These are phyloP conservation scores for Pseudomyrmex cubaensis DNA, from an alignment of 1,140 invertebrate species.

Conservation along the genomic window DNA sequence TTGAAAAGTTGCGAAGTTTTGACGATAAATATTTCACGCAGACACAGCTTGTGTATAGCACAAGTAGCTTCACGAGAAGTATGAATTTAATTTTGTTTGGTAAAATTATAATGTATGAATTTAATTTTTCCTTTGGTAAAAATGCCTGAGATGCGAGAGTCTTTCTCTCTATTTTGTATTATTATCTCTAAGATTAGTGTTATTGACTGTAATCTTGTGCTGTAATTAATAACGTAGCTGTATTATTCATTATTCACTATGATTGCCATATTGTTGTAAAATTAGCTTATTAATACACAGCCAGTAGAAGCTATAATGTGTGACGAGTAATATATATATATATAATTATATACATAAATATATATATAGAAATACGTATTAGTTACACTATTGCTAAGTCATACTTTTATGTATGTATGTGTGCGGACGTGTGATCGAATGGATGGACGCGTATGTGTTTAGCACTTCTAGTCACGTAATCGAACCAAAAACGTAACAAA, in stretches of 20 bases:
- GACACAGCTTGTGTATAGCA: not conserved
- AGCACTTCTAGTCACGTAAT: constrained; percentile 82
- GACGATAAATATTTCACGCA: not conserved
- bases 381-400: constrained; percentile 77
- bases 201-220: constrained; percentile 50
- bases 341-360: constrained; percentile 63
- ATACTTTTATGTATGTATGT: constrained; percentile 70
- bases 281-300: constrained; percentile 69
- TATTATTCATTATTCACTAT: constrained; percentile 69
- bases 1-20: constrained; percentile 21
- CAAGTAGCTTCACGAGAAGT: constrained; percentile 10
- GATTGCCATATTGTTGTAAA: constrained; percentile 78
- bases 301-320: constrained; percentile 73
- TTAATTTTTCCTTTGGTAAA: constrained; percentile 46
- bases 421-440: constrained; percentile 34
- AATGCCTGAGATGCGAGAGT: constrained; percentile 8
- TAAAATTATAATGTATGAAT: not conserved
- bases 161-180: constrained; percentile 53
- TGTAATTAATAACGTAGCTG: constrained; percentile 34
- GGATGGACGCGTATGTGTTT: constrained; percentile 58
- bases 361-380: constrained; percentile 65
- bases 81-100: constrained; percentile 29
- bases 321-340: constrained; percentile 68
- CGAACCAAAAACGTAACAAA: constrained; percentile 66
- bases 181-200: constrained; percentile 48